Conservation (phyloP, 2,888 invertebrate genomes). For the Thymelicus sylvestris region DNA sequence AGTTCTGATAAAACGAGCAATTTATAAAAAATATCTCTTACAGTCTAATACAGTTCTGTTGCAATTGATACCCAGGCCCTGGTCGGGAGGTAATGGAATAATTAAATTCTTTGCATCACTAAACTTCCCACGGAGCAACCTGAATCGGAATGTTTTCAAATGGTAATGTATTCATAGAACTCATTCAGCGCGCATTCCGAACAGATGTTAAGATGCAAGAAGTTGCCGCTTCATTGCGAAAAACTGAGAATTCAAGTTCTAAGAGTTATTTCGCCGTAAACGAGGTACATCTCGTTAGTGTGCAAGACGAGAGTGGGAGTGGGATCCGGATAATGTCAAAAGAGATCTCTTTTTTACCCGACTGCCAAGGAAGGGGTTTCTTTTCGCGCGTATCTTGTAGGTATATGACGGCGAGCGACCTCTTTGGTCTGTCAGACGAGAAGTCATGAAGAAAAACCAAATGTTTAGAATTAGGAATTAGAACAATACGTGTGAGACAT, state of each 20-base stretch:
- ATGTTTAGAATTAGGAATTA: too few relatives aligned
- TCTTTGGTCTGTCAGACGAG: too few relatives aligned
- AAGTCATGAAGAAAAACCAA: too few relatives aligned
- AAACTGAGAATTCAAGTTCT: slow-evolving; percentile 32
- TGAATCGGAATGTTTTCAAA: slow-evolving; percentile 33
- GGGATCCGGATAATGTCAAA: background rate
- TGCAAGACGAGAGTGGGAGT: background rate
- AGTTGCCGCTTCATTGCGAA: slow-evolving; percentile 41
- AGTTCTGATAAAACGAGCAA: background rate
- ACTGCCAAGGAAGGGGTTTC: too few relatives aligned
- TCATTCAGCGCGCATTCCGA: slow-evolving; percentile 43
- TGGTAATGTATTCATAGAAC: slow-evolving; percentile 41
- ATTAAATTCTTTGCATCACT: slow-evolving; percentile 35
- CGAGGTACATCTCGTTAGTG: slow-evolving; percentile 8
- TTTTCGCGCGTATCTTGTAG: too few relatives aligned
- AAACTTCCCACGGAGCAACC: slow-evolving; percentile 17
- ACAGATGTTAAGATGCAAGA: slow-evolving; percentile 48
- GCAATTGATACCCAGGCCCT: slow-evolving; percentile 31
- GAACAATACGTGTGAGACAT: too few relatives aligned
- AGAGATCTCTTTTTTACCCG: background rate
- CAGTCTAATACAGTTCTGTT: slow-evolving; percentile 10
- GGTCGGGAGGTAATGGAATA: slow-evolving; percentile 28
- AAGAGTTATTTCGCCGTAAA: slow-evolving; percentile 2
- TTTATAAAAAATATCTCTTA: background rate
- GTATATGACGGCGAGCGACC: too few relatives aligned